Evolutionary conservation across 2,888 invertebrate species (phyloP), one percentile per base, ranked within the genome.

Genomic region (Pheosia tremula): DNA sequence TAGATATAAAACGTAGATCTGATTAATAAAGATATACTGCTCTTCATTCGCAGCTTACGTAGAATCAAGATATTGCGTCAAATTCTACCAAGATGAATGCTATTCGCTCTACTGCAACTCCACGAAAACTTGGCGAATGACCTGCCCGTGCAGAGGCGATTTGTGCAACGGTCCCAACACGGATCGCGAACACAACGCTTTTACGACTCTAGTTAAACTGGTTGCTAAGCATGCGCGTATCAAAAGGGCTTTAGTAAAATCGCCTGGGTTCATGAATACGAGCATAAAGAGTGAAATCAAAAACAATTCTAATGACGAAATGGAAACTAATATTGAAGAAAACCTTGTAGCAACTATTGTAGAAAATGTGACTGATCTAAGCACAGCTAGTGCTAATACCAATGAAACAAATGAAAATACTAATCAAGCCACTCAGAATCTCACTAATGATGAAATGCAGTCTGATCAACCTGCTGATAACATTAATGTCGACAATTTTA

Each of bases 71-170:
- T 83, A 86, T 67, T 93, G 93, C 72, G 90, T 91, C 9, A 93
- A 92, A 71, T 74, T 89, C 13, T 91, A 93, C 64, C 91, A 91
- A 83, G 91, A 93, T 63, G 92, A 92, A 78, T 93, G 93, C 77
- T 92, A 91, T 71, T 81, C 88, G 3, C 68, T 88, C 39, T 93
- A 84, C 71, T 93, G 93, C 75, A 91, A 90, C 76, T 83, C 92
- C 0, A 89, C 90, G 2, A 87, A 82, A 61, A 88, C 85, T 0
- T 91, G 89, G 90, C 86, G 87, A 50, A 89, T 92, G 85, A 89
- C 86, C 1, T 93, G 93, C 64, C 89, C 93, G 0, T 93, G 93
- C 68, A 85, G 82, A 3, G 92, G 91, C 3, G 88, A 91, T 57
- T 84, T 92, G 36, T 93, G 93, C 76, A 93, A 93, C 68, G 91